Conservation (phyloP, 2,113 vertebrate genomes). For the Clarias macrocephalus region DNA sequence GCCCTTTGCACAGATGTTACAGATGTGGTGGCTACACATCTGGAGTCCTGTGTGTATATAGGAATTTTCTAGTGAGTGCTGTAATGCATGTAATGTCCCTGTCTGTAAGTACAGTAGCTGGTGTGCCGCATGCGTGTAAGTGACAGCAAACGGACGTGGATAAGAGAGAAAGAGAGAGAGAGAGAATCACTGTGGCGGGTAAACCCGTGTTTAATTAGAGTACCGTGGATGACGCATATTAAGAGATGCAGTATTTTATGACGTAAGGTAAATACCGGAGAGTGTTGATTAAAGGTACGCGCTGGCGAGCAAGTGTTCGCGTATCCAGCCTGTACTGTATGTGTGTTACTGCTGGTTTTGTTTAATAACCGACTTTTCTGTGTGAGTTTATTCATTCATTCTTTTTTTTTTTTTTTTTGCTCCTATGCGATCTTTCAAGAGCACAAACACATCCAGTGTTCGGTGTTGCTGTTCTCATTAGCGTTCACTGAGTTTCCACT, state of each 20-base stretch:
- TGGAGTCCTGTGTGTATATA: background rate
- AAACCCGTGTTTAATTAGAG: constrained; percentile 1
- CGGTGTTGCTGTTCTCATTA: background rate
- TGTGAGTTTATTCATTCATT: background rate
- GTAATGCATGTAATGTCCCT: background rate
- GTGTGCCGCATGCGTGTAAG: constrained; percentile 4
- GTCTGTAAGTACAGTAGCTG: constrained; percentile 10
- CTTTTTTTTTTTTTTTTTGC: background rate
- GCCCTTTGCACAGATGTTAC: background rate
- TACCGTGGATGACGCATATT: background rate
- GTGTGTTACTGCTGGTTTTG: background rate
- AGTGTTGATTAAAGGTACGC: background rate
- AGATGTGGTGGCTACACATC: background rate
- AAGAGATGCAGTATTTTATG: background rate
- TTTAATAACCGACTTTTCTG: background rate
- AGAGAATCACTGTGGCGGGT: background rate
- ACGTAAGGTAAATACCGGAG: constrained; percentile 2
- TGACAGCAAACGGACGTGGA: constrained; percentile 8
- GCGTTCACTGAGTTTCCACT: too few species aligned
- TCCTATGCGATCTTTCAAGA: background rate
- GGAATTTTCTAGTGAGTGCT: background rate
- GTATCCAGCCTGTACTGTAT: too few species aligned
- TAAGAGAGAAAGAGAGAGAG: too few species aligned
- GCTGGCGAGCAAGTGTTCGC: too few species aligned
- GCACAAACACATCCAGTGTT: too few species aligned